Evolutionary conservation across 2,113 vertebrate species (phyloP), one percentile per base, ranked within the genome.

Genomic region (Probosciger aterrimus): DNA sequence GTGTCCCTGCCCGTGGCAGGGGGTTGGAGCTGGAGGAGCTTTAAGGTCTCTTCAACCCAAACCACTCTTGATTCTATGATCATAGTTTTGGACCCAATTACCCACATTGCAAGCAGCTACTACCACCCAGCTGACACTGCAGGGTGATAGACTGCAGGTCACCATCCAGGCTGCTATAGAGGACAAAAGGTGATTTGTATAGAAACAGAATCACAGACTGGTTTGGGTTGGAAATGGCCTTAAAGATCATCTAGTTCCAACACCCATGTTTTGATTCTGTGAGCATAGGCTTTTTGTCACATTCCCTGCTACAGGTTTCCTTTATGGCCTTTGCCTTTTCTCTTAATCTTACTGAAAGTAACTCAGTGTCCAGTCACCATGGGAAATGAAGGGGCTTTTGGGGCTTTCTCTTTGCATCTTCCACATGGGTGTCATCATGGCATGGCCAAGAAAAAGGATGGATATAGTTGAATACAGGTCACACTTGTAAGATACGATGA

Each of bases 21-120:
- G 31, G 19, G 31, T 33, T 57, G 55, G 55, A 57, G 8, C 55
- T 57, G 31, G 31, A n/a, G 1, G 31, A n/a, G 31, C 31, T n/a
- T n/a, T 57, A 57, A 59, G 31, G 6, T n/a, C 55, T 33, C 20
- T 59, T 59, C 20, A 33, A 30, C 8, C 17, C 55, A 57, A 57
- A 33, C 55, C 55, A 57, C 10, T 14, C 19, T 33, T 4, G 52
- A 33, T 55, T 33, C 30, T 55, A 55, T 6, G 13, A n/a, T n/a
- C 33, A 2, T 2, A 28, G 25, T 22, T 10, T 7, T 2, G 39
- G 18, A 37, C 3, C 4, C 4, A 3, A 5, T 20, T 18, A 75
- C 47, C 27, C 47, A 4, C 27, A 5, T 1, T n/a, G 44, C 67
- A n/a, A n/a, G 44, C 11, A 41, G 41, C 41, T 41, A 41, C 41